These are phyloP conservation scores for Callimico goeldii DNA, from an alignment of 2,797 vertebrate genomes.

Conservation along the genomic window DNA sequence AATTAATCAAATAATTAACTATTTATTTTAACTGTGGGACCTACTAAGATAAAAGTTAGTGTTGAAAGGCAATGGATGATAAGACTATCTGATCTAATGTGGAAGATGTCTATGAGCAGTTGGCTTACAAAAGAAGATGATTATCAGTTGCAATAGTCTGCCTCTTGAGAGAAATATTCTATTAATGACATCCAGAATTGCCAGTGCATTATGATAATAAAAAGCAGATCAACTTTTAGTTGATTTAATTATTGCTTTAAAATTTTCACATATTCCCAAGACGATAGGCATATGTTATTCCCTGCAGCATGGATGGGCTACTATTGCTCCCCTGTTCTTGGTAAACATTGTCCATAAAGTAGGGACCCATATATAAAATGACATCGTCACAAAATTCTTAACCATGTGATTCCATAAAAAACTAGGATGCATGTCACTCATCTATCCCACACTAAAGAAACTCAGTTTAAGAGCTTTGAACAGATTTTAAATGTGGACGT, in stretches of 20 bases:
- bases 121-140: not conserved
- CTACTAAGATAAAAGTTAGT: not conserved
- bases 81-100: not conserved
- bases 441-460: not conserved
- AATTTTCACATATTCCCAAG: not conserved
- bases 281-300: not conserved
- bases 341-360: not conserved
- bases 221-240: not conserved
- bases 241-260: not conserved
- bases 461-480: not conserved
- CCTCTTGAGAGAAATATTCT: not conserved
- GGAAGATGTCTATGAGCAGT: not conserved
- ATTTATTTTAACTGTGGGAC: slow-evolving; percentile 5
- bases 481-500: not conserved
- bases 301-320: too few relatives aligned
- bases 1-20: not conserved
- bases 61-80: not conserved
- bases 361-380: not conserved
- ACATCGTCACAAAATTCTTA: not conserved
- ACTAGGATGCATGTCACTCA: too few relatives aligned
- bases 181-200: not conserved
- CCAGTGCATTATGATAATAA: not conserved
- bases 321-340: not conserved
- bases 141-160: not conserved
- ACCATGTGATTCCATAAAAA: not conserved